These are phyloP conservation scores for Tenthredo livida DNA, from an alignment of 2,888 invertebrate genomes.

Conservation along the genomic window DNA sequence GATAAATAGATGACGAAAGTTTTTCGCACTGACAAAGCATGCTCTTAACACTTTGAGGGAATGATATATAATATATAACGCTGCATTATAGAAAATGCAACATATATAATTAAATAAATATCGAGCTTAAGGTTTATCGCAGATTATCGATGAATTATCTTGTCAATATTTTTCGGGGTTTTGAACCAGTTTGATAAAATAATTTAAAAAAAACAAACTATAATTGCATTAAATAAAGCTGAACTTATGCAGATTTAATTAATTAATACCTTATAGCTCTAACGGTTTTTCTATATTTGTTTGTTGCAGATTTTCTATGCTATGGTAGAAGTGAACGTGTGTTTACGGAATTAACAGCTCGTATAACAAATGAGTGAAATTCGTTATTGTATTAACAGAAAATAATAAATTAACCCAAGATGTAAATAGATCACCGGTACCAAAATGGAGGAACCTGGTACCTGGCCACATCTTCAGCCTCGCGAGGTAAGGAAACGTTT, in stretches of 20 bases:
- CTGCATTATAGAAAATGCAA: background rate
- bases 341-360: conserved; percentile 28
- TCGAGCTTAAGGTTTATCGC: background rate
- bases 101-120: background rate
- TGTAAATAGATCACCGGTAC: conserved; percentile 26
- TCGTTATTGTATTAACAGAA: background rate
- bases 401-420: conserved; percentile 41
- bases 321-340: conserved; percentile 24
- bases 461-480: conserved; percentile 25
- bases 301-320: conserved; percentile 32
- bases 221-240: too few species aligned
- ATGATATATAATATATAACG: too few species aligned
- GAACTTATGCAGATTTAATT: too few species aligned
- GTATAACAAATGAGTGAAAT: conserved; percentile 36
- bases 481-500: conserved; percentile 35
- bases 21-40: background rate
- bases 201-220: too few species aligned
- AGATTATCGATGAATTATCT: too few species aligned
- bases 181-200: too few species aligned
- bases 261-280: too few species aligned
- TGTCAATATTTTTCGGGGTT: too few species aligned
- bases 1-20: background rate
- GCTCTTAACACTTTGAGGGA: background rate
- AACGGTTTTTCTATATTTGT: background rate
- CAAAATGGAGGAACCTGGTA: conserved; percentile 37